A percentile compares a stretch with the other conserved stretches of the same genome.
These are phyloP conservation scores for Arctocebus calabarensis DNA, from an alignment of 2,797 vertebrate genomes.

Conservation along the genomic window DNA sequence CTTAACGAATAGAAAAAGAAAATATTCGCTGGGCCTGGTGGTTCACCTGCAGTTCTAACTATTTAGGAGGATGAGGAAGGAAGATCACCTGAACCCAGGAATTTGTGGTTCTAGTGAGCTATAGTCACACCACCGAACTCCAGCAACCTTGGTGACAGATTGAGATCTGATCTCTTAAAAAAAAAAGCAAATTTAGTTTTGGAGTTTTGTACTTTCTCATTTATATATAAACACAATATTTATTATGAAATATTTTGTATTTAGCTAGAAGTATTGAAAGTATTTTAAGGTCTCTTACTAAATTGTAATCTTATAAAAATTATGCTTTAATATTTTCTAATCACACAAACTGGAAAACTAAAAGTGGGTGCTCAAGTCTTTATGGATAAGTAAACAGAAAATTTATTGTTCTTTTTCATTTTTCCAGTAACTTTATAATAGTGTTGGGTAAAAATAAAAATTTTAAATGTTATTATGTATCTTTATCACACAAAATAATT, in stretches of 20 bases:
- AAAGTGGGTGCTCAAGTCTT: background rate
- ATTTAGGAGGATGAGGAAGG: background rate
- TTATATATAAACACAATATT: background rate
- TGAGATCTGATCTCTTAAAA: background rate
- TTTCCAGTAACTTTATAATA: background rate
- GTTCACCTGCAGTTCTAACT: background rate
- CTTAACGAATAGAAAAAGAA: background rate
- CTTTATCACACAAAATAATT: background rate
- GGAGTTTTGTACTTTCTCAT: background rate
- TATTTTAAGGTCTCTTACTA: background rate
- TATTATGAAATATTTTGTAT: background rate
- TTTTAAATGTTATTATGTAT: background rate
- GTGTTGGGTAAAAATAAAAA: background rate
- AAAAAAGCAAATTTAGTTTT: background rate
- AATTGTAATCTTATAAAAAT: background rate
- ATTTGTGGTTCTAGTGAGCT: background rate
- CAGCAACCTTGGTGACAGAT: background rate
- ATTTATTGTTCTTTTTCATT: background rate
- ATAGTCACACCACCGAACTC: background rate
- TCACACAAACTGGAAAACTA: background rate
- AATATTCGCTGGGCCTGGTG: background rate
- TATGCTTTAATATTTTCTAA: background rate
- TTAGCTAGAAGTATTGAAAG: background rate
- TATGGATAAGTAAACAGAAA: background rate
- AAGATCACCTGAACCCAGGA: background rate